Conservation (phyloP, 2,797 vertebrate genomes). For the Selene dorsalis region DNA sequence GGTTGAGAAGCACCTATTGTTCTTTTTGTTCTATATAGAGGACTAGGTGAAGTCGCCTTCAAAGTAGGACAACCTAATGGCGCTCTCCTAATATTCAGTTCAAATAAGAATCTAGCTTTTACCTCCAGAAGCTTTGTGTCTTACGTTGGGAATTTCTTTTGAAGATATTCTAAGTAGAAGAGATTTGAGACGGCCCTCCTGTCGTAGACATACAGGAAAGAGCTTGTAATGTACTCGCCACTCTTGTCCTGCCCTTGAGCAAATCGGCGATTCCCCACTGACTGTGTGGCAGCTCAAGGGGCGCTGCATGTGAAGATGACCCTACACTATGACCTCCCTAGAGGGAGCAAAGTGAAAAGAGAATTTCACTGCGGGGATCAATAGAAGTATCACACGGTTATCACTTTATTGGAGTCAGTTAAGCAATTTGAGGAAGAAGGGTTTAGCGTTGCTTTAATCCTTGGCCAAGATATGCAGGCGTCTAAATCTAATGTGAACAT, state of each 20-base stretch:
- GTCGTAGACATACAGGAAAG: slow-evolving; percentile 28
- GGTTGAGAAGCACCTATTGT: slow-evolving; percentile 60
- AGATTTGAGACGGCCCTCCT: slow-evolving; percentile 37
- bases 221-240: slow-evolving; percentile 40
- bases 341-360: slow-evolving; percentile 61
- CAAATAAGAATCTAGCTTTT: slow-evolving; percentile 44
- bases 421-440: slow-evolving; percentile 37
- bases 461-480: slow-evolving; percentile 23
- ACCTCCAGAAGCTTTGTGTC: slow-evolving; percentile 33
- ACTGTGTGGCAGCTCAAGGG: slow-evolving; percentile 56
- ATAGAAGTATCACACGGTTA: slow-evolving; percentile 51
- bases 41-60: slow-evolving; percentile 53
- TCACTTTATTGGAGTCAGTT: slow-evolving; percentile 45
- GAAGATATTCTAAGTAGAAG: slow-evolving; percentile 50
- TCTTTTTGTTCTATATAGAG: slow-evolving; percentile 58
- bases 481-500: background rate
- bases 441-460: slow-evolving; percentile 51
- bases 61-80: slow-evolving; percentile 59
- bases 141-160: slow-evolving; percentile 49
- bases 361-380: slow-evolving; percentile 65
- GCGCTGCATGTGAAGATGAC: slow-evolving; percentile 65
- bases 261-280: slow-evolving; percentile 60
- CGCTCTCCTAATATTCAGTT: slow-evolving; percentile 47
- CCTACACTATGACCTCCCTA: slow-evolving; percentile 59
- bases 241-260: slow-evolving; percentile 75